Conservation (phyloP, 2,113 vertebrate genomes). For the Calidris pugnax region DNA sequence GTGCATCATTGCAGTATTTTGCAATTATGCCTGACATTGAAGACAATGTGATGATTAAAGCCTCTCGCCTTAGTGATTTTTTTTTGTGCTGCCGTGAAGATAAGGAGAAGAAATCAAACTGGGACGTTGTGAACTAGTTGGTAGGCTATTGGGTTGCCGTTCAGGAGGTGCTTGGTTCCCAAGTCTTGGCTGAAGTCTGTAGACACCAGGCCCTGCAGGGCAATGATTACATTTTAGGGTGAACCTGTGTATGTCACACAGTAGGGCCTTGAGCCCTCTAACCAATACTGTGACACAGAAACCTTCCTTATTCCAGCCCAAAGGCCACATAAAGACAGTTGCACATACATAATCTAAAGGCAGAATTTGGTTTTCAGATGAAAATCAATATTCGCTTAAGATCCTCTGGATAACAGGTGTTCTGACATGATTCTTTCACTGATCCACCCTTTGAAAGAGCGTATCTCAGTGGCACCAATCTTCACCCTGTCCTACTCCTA, state of each 20-base stretch:
- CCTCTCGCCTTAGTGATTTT: neutral
- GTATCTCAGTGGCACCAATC: neutral
- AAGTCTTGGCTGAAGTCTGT: neutral
- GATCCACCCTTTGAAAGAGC: neutral
- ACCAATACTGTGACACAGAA: neutral
- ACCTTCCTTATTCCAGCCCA: neutral
- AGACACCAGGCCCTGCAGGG: neutral
- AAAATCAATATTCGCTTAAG: neutral
- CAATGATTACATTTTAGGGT: neutral
- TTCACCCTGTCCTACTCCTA: neutral
- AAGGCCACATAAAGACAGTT: neutral
- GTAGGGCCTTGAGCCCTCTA: neutral
- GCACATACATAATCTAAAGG: neutral
- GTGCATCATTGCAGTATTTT: neutral
- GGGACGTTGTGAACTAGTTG: neutral
- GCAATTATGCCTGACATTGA: neutral
- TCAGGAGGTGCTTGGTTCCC: neutral
- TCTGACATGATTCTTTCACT: neutral
- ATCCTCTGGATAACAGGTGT: neutral
- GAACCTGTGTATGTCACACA: neutral
- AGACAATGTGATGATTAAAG: neutral
- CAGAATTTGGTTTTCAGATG: neutral
- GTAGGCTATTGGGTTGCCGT: neutral
- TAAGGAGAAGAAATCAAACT: neutral
- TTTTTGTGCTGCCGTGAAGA: neutral